These are phyloP conservation scores for Marcusenius ussheri DNA, from an alignment of 2,113 vertebrate genomes.

Conservation along the genomic window DNA sequence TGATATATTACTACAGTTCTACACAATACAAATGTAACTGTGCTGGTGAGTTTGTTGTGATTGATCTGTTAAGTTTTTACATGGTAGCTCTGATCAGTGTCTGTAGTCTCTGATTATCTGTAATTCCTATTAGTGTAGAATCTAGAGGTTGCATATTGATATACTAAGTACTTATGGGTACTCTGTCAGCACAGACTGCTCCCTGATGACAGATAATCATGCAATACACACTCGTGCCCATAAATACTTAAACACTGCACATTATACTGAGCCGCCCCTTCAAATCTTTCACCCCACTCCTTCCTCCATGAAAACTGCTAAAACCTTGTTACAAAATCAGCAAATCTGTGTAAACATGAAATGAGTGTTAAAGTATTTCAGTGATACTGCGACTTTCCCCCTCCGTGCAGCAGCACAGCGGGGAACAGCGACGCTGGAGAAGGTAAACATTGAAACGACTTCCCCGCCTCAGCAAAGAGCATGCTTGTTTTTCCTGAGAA, in stretches of 20 bases:
- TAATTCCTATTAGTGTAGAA: not conserved
- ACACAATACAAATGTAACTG: not conserved
- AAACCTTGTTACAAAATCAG: not conserved
- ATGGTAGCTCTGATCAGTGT: not conserved
- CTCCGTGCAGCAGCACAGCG: not conserved
- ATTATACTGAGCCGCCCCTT: not conserved
- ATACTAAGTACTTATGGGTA: not conserved
- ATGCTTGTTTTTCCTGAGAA: not conserved
- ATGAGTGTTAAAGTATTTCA: not conserved
- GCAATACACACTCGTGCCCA: not conserved
- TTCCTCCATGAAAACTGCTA: not conserved
- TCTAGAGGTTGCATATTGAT: not conserved
- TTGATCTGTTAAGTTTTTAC: not conserved
- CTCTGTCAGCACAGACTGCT: not conserved
- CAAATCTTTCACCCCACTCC: not conserved
- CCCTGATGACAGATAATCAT: not conserved
- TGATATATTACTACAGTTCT: not conserved
- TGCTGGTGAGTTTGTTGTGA: not conserved
- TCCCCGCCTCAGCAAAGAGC: not conserved
- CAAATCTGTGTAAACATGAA: not conserved
- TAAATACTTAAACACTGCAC: not conserved
- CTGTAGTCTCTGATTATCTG: not conserved
- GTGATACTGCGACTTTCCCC: not conserved
- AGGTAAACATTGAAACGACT: not conserved
- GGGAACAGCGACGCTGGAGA: not conserved